phyloP scores from a whole-genome alignment of 2,797 vertebrate genomes.

The Cyclopterus lumpus region DNA sequence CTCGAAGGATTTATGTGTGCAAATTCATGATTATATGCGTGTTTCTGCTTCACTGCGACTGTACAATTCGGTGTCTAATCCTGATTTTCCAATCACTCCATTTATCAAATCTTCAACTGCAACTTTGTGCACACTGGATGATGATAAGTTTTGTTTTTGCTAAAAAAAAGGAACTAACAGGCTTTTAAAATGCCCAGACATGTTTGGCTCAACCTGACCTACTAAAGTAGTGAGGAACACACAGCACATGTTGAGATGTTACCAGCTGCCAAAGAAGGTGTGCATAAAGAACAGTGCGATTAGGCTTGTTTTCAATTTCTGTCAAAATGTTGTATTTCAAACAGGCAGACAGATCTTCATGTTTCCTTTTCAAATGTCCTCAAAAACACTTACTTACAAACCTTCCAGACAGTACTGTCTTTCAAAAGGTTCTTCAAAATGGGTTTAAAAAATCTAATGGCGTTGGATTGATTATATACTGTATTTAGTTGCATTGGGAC shows the following conservation, averaged over 20 bases:
- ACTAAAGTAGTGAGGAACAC: conserved; percentile 21
- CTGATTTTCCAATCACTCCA: conserved; percentile 21
- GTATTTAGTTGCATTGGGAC: no score
- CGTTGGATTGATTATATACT: neutral
- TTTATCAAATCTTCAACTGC: conserved; percentile 35
- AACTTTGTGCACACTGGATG: conserved; percentile 13
- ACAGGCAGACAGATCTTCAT: neutral
- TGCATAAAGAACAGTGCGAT: conserved; percentile 16
- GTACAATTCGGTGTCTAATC: neutral
- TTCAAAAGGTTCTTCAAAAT: conserved; percentile 15
- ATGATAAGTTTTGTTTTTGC: conserved; percentile 12
- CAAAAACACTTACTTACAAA: conserved; percentile 14
- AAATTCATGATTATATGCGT: conserved; percentile 3
- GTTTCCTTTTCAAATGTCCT: conserved; percentile 4
- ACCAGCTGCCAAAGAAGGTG: conserved; percentile 15
- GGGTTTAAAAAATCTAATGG: neutral
- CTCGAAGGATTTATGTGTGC: neutral
- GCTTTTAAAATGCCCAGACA: conserved; percentile 42
- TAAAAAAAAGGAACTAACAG: conserved; percentile 37
- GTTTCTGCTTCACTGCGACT: conserved; percentile 9
- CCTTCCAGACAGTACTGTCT: neutral
- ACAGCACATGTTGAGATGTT: conserved; percentile 35
- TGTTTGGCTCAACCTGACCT: conserved; percentile 34
- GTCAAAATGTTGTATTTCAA: conserved; percentile 33
- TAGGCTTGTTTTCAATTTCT: conserved; percentile 25